These are phyloP conservation scores for Catalaphyllia jardinei DNA, from an alignment of 64 coral and sea anemone species.

Conservation along the genomic window DNA sequence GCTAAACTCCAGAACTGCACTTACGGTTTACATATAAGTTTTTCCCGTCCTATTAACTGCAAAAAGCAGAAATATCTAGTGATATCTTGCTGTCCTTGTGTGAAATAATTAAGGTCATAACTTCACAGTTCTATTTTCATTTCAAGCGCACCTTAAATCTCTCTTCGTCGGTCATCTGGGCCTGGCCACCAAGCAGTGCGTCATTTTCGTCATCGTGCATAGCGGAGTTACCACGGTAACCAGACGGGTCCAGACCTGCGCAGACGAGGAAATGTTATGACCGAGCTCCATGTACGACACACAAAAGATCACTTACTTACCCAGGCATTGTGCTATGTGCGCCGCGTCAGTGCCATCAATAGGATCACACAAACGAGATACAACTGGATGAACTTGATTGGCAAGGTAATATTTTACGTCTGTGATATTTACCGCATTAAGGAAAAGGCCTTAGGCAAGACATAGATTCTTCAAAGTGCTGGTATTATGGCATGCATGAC, in stretches of 20 bases:
- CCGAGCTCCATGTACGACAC: too few relatives aligned
- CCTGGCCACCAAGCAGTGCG: constrained; percentile 88
- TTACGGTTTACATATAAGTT: too few relatives aligned
- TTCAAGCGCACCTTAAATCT: constrained; percentile 83
- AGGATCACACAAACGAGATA: constrained; percentile 95
- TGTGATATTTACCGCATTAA: constrained; percentile 52
- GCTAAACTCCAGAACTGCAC: too few relatives aligned
- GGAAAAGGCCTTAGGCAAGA: background rate
- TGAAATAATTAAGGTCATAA: too few relatives aligned
- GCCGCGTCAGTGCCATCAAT: constrained; percentile 96
- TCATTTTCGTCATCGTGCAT: constrained; percentile 84
- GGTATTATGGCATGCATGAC: too few relatives aligned
- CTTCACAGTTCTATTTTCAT: too few relatives aligned
- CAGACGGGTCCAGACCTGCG: constrained; percentile 88
- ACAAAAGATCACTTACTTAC: constrained; percentile 36
- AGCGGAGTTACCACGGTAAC: constrained; percentile 73
- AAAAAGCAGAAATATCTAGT: too few relatives aligned
- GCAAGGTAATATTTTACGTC: constrained; percentile 94
- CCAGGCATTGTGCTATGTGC: constrained; percentile 91
- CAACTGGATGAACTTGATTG: constrained; percentile 94
- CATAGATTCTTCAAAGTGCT: background rate
- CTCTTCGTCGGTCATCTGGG: constrained; percentile 95
- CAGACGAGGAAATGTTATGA: background rate
- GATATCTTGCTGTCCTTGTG: too few relatives aligned
- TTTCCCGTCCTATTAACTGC: too few relatives aligned